These are phyloP conservation scores for Drosophila biarmipes DNA, from an alignment of 1,140 invertebrate species.

Conservation along the genomic window DNA sequence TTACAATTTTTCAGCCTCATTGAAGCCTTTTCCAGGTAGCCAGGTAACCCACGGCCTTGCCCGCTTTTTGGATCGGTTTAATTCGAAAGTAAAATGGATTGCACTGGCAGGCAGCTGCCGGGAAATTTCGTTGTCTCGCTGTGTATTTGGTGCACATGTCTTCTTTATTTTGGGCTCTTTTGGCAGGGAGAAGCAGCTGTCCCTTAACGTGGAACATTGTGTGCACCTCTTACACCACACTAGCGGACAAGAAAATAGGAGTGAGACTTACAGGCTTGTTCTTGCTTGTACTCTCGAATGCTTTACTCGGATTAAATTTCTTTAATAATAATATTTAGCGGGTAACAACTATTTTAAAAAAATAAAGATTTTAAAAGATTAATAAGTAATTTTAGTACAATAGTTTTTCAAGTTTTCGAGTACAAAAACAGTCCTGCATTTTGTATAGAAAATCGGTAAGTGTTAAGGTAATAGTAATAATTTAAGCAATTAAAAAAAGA, in stretches of 20 bases:
- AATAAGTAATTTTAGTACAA: too few species aligned
- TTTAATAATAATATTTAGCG: too few species aligned
- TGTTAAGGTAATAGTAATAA: too few species aligned
- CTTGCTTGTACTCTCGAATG: too few species aligned
- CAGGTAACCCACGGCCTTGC: slow-evolving; percentile 20
- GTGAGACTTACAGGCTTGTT: background rate
- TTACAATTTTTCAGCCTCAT: background rate
- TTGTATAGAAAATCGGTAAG: too few species aligned
- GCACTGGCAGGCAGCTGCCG: slow-evolving; percentile 38
- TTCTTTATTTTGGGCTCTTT: slow-evolving; percentile 14
- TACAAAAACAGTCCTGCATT: too few species aligned
- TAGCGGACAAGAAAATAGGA: background rate
- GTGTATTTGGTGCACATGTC: slow-evolving; percentile 33
- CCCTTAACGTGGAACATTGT: background rate
- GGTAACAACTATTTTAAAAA: too few species aligned
- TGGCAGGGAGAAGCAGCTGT: slow-evolving; percentile 17
- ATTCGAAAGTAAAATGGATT: slow-evolving; percentile 2
- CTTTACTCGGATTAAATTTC: too few species aligned
- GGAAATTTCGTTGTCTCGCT: slow-evolving; percentile 43
- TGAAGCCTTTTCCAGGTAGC: slow-evolving; percentile 25
- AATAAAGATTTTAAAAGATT: too few species aligned
- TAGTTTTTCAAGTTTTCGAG: too few species aligned
- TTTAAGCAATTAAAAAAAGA: too few species aligned
- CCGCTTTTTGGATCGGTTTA: slow-evolving; percentile 34
- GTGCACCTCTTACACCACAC: background rate